Conservation (phyloP, 1,140 invertebrate genomes). For the Elysia chlorotica region DNA sequence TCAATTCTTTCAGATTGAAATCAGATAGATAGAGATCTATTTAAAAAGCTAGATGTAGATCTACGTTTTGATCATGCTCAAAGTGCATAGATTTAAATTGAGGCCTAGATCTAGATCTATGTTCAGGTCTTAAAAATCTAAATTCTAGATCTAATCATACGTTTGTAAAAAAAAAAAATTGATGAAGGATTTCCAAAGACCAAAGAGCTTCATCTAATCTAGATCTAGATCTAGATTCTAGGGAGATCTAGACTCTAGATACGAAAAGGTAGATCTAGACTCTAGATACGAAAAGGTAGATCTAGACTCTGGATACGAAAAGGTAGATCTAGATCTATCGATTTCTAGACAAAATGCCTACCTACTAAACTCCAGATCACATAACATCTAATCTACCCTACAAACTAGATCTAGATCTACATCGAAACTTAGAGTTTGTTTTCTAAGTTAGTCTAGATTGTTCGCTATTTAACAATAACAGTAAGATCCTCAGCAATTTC, state of each 20-base stretch:
- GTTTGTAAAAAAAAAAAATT: neutral
- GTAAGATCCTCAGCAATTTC: too few relatives aligned
- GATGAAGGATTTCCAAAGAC: too few relatives aligned
- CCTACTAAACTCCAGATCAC: too few relatives aligned
- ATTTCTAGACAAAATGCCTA: too few relatives aligned
- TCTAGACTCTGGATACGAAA: neutral
- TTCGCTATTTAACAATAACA: too few relatives aligned
- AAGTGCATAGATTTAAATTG: neutral
- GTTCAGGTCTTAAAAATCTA: neutral
- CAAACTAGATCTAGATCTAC: too few relatives aligned
- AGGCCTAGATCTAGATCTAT: neutral
- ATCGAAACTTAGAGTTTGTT: too few relatives aligned
- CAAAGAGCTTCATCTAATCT: too few relatives aligned
- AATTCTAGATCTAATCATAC: neutral
- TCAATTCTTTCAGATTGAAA: neutral
- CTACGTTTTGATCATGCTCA: neutral
- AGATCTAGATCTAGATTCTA: neutral
- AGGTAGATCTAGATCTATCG: neutral
- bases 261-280: neutral
- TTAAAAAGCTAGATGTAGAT: neutral
- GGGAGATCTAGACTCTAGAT: neutral
- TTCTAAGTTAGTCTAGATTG: too few relatives aligned
- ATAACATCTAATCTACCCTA: too few relatives aligned
- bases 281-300: neutral
- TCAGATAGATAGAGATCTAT: neutral